Evolutionary conservation across 2,888 invertebrate species (phyloP).

Genomic region (Mesorhabditis belari): DNA sequence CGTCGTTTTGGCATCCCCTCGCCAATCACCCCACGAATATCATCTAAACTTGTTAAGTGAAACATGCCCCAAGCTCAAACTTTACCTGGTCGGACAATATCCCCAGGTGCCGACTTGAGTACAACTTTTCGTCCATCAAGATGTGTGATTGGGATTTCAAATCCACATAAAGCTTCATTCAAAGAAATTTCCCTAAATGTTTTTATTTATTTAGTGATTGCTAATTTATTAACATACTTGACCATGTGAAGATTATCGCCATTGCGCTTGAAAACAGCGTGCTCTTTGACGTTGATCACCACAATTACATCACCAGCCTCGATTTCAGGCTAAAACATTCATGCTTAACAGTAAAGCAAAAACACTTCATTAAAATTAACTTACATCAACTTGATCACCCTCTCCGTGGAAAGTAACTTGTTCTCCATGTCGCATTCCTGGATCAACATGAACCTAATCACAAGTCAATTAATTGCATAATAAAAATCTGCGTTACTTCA

Average conservation of each 20-base stretch:
- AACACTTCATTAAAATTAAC: slow-evolving; percentile 1
- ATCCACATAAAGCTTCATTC: slow-evolving; percentile 84
- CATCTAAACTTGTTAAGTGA: slow-evolving; percentile 50
- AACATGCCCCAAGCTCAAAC: background rate
- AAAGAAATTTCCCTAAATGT: slow-evolving; percentile 62
- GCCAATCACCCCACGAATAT: slow-evolving; percentile 68
- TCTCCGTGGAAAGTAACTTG: slow-evolving; percentile 79
- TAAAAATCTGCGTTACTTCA: slow-evolving; percentile 62
- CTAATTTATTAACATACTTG: slow-evolving; percentile 13
- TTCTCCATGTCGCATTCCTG: slow-evolving; percentile 79
- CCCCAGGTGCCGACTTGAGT: slow-evolving; percentile 71
- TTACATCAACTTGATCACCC: slow-evolving; percentile 71
- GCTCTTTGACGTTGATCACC: slow-evolving; percentile 73
- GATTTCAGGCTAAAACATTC: slow-evolving; percentile 66
- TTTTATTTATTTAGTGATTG: too few species aligned
- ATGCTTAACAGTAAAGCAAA: slow-evolving; percentile 1
- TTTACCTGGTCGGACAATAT: slow-evolving; percentile 75
- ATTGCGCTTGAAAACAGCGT: slow-evolving; percentile 72
- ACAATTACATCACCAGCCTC: slow-evolving; percentile 84
- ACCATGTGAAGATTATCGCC: slow-evolving; percentile 65
- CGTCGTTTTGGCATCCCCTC: slow-evolving; percentile 76
- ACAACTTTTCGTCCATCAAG: slow-evolving; percentile 78
- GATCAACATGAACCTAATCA: slow-evolving; percentile 68
- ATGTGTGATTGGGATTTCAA: slow-evolving; percentile 75
- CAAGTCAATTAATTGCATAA: background rate